A percentile compares a stretch with the other conserved stretches of the same genome.
Conservation (phyloP, 2,888 invertebrate genomes). For the Drosophila rellima region DNA sequence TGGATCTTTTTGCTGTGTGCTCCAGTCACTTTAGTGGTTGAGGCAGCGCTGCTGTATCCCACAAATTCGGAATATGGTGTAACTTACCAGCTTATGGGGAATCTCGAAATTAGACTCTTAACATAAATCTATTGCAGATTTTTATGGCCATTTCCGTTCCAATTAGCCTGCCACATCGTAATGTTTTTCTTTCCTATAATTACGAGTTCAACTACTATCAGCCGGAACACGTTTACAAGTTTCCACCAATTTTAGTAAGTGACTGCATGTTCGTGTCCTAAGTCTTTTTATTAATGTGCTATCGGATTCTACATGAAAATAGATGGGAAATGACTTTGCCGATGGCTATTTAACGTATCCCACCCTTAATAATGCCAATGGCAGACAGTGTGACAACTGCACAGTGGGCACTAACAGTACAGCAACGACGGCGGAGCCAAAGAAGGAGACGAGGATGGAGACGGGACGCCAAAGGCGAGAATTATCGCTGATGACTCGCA, state of each 20-base stretch:
- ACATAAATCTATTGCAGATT: constrained; percentile 86
- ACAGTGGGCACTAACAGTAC: constrained; percentile 42
- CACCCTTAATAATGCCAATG: constrained; percentile 11
- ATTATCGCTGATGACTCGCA: constrained; percentile 74
- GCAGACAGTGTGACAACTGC: constrained; percentile 60
- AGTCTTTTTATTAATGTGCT: constrained; percentile 19
- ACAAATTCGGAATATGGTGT: constrained; percentile 76
- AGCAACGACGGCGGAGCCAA: not conserved
- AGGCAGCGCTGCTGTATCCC: constrained; percentile 54
- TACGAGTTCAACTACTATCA: constrained; percentile 90
- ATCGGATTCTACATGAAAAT: not conserved
- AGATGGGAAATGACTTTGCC: constrained; percentile 67
- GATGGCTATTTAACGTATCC: constrained; percentile 64
- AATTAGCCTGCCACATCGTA: constrained; percentile 89
- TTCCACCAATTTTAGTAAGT: constrained; percentile 80
- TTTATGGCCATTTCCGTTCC: constrained; percentile 91
- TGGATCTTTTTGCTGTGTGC: constrained; percentile 14
- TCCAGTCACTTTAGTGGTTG: not conserved
- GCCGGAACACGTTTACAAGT: constrained; percentile 86
- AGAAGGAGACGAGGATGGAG: not conserved
- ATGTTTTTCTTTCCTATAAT: constrained; percentile 91
- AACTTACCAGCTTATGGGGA: constrained; percentile 21
- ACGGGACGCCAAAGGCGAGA: constrained; percentile 46
- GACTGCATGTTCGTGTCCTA: constrained; percentile 14
- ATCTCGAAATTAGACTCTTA: not conserved